Evolutionary conservation across 2,888 invertebrate genomes (phyloP).

Genomic region (Drosophila pegasa): DNA sequence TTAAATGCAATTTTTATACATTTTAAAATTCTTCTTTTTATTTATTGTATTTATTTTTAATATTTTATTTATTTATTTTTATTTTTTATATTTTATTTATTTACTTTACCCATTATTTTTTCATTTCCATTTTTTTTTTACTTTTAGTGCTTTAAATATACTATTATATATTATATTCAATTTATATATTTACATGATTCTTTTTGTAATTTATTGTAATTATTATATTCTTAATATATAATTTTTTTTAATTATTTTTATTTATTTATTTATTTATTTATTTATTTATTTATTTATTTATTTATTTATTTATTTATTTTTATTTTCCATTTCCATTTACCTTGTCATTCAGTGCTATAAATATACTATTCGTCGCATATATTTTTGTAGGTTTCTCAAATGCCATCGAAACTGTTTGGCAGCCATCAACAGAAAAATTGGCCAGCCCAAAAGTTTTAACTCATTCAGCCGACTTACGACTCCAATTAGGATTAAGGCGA

Average conservation of each 20-base stretch:
- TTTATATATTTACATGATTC: neutral
- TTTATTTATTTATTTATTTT: neutral
- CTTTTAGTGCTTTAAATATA: too few relatives aligned
- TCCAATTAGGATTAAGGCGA: constrained; percentile 64
- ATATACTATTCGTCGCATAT: constrained; percentile 3
- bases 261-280: neutral
- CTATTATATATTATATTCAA: too few relatives aligned
- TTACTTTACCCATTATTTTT: neutral
- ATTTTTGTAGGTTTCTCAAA: constrained; percentile 13
- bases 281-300: neutral
- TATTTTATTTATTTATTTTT: neutral
- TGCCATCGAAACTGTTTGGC: constrained; percentile 23
- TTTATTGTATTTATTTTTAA: neutral
- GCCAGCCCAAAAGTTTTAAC: constrained; percentile 48
- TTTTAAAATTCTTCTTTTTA: neutral
- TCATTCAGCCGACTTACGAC: constrained; percentile 46
- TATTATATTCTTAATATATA: neutral
- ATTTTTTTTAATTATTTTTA: neutral
- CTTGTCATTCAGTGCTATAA: neutral
- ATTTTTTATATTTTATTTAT: neutral
- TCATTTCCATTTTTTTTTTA: too few relatives aligned
- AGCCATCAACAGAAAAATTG: constrained; percentile 44
- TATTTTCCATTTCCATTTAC: neutral
- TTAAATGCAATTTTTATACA: too few relatives aligned
- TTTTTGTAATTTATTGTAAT: neutral